Evolutionary conservation across 2,113 vertebrate genomes (phyloP), one percentile per base, ranked within the genome.

Genomic region (Urocynchramus pylzowi): DNA sequence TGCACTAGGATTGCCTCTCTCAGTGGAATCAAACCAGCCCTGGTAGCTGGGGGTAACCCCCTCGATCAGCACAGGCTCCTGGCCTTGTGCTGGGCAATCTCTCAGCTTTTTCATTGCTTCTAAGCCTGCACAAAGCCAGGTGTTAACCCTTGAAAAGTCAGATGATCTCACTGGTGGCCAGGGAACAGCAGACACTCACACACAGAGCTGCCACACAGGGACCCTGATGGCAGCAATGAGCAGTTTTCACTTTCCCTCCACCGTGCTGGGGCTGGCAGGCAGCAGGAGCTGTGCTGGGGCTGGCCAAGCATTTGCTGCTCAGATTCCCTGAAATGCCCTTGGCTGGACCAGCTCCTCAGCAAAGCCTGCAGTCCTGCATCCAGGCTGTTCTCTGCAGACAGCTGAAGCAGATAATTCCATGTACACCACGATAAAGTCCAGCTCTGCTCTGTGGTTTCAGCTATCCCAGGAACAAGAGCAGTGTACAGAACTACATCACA

Each of bases 381-480:
- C 60, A 39, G 33, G 68, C 68, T 81, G 87, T 5, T 50, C 71
- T 13, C 79, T 52, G 54, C 12, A 16, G 71, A 4, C 30, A 65
- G 69, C 69, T 33, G 45, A 27, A 33, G 63, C 37, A 4, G 19
- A 20, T 16, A 2, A 39, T 77, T 87, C 53, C 9, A 2, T 31
- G 2, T 3, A 8, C 11, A 26, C 1, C 7, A 13, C 13, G 65
- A 6, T 4, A 31, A 1, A 22, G 9, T 1, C 18, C 22, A 83
- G 65, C 28, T 33, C 47, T 71, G 57, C 35, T 56, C 9, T 0
- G 2, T 1, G 16, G 31, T 24, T 21, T 52, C 28, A 90, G 37
- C 37, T 4, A 9, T 30, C 47, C 47, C 45, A 65, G 57, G 50
- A 74, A 37, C 0, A 7, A 56, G 37, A 61, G 41, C 16, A 33